Evolutionary conservation across 2,113 vertebrate genomes (phyloP).

Genomic region (Coryphaenoides rupestris): DNA sequence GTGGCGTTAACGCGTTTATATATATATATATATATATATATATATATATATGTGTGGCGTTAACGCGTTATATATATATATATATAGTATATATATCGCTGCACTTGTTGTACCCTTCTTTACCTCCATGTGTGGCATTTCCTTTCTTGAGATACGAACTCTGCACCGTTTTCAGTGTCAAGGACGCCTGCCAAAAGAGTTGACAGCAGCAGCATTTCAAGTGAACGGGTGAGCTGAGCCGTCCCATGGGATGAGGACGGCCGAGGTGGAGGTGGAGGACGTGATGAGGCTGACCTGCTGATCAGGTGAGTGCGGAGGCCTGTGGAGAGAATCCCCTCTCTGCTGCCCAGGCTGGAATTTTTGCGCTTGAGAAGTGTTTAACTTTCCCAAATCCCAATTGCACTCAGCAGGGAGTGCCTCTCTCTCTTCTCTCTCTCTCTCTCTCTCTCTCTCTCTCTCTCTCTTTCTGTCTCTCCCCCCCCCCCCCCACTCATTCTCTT

Average conservation of each 20-base stretch:
- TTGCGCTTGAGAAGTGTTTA: slow-evolving; percentile 77
- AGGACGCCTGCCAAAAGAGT: slow-evolving; percentile 62
- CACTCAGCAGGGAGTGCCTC: slow-evolving; percentile 67
- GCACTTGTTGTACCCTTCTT: slow-evolving; percentile 33
- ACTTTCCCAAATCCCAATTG: slow-evolving; percentile 75
- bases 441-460: neutral
- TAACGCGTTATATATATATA: too few relatives aligned
- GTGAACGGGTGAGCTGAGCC: slow-evolving; percentile 64
- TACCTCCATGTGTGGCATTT: neutral
- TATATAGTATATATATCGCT: neutral
- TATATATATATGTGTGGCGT: too few relatives aligned
- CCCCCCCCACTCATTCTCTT: neutral
- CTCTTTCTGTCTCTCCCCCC: neutral
- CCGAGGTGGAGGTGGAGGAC: slow-evolving; percentile 45
- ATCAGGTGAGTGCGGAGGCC: slow-evolving; percentile 58
- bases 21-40: too few relatives aligned
- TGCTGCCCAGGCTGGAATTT: slow-evolving; percentile 74
- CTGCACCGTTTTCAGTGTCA: slow-evolving; percentile 39
- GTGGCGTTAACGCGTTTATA: too few relatives aligned
- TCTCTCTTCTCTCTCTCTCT: slow-evolving; percentile 20
- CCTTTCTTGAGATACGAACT: too few relatives aligned
- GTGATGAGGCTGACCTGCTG: slow-evolving; percentile 67
- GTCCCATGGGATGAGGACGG: slow-evolving; percentile 44
- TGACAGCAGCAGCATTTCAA: slow-evolving; percentile 63
- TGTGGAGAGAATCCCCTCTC: slow-evolving; percentile 70